Base-by-base conservation (phyloP, 2,888 invertebrate species). In the Rhorus exstirpatorius region DNA sequence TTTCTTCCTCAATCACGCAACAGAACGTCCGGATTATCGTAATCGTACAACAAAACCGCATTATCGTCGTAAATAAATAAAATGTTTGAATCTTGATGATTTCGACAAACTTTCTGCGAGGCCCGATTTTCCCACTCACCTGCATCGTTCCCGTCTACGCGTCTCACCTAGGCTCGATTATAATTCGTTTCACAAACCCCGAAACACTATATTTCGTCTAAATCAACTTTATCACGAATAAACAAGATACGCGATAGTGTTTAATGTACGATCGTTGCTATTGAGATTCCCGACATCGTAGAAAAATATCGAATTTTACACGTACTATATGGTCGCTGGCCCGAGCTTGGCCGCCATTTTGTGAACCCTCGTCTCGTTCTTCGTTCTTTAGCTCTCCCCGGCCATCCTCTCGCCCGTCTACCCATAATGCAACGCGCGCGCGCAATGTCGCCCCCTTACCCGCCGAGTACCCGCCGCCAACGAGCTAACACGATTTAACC, bases 141-240 rank as follows among this genome's bases (percentile, higher is more conserved):
- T 93, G 93, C 93, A 93, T 93, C 89, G 89, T 91, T 67, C 87
- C 88, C 87, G 90, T 90, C 89, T 91, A 91, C 92, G 93, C 92
- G 93, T 92, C 91, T 88, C 89, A 90, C 86, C 85, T 70, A 85
- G 89, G 79, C 83, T 87, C 86, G 84, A 71, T 79, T 83, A 87
- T 83, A 79, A 85, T 81, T 82, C 83, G 21, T 61, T 14, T n/a
- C 38, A 49, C 60, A 21, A 49, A 61, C 65, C 85, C 83, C 83
- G 60, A 79, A 74, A 72, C 84, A 87, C 85, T 67, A 86, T 83
- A 84, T 67, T 49, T 49, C 35, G 0, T 81, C 70, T 70, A 80
- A 87, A 86, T 83, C 61, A 84, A 85, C 71, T 76, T 84, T 85
- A 82, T 83, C 83, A 83, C 81, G 79, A 67, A 74, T 46, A 67